These are phyloP conservation scores for Silurus asotus DNA, from an alignment of 2,113 vertebrate species.

Conservation along the genomic window DNA sequence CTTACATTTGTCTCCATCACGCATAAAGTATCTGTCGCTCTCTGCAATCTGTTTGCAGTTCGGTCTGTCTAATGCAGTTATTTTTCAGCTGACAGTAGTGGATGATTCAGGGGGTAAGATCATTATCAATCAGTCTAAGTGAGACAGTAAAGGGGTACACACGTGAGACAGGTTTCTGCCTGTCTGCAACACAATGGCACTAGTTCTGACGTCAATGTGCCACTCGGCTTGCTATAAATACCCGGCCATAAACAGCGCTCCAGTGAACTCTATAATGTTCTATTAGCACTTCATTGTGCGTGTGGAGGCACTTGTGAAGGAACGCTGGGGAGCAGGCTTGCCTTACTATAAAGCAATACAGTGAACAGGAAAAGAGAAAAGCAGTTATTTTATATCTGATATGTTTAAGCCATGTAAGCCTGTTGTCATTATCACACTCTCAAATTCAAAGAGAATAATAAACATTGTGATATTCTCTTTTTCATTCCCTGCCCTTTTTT, in stretches of 20 bases:
- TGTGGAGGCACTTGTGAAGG: slow-evolving; percentile 28
- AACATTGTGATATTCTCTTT: not conserved
- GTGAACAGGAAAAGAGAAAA: not conserved
- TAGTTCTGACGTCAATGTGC: slow-evolving; percentile 53
- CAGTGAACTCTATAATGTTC: slow-evolving; percentile 55
- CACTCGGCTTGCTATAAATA: slow-evolving; percentile 55
- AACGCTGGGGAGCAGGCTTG: slow-evolving; percentile 6
- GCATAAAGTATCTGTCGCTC: not conserved
- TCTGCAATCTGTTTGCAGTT: not conserved
- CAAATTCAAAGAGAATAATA: not conserved
- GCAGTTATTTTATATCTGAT: not conserved
- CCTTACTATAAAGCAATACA: not conserved
- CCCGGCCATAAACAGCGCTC: slow-evolving; percentile 47
- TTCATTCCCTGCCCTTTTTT: not conserved
- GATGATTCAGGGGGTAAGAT: slow-evolving; percentile 31
- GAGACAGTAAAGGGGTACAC: slow-evolving; percentile 32
- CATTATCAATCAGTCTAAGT: slow-evolving; percentile 49
- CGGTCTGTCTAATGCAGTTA: slow-evolving; percentile 8
- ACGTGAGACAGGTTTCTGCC: slow-evolving; percentile 15
- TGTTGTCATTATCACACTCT: not conserved
- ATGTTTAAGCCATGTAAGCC: not conserved
- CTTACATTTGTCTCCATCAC: not conserved
- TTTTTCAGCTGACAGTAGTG: slow-evolving; percentile 37
- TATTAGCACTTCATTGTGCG: slow-evolving; percentile 52
- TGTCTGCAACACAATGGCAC: slow-evolving; percentile 41